phyloP scores from a whole-genome alignment of 1,140 invertebrate genomes.

The Gonatopus flavifemur region DNA sequence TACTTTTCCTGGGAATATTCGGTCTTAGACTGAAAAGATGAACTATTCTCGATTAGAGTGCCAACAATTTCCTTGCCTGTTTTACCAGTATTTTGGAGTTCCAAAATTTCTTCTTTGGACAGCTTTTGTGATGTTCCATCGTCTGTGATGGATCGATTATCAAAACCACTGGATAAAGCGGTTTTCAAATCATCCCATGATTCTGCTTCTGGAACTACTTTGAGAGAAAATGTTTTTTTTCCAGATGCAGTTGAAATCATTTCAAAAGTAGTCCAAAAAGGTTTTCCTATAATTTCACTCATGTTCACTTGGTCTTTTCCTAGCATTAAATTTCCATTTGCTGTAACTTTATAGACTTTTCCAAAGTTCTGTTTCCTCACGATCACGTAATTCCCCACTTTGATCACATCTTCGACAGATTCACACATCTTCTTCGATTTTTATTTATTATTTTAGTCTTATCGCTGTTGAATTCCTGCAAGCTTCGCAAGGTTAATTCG shows the following conservation, averaged over 20 bases:
- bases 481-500: too few relatives aligned
- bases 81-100: constrained; percentile 72
- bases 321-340: constrained; percentile 63
- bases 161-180: constrained; percentile 61
- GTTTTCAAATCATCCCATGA: constrained; percentile 47
- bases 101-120: constrained; percentile 78
- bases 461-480: too few relatives aligned
- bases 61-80: constrained; percentile 83
- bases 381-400: constrained; percentile 70
- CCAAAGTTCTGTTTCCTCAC: constrained; percentile 75
- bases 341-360: constrained; percentile 72
- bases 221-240: constrained; percentile 63
- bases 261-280: constrained; percentile 79
- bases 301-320: constrained; percentile 75
- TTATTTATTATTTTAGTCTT: too few relatives aligned
- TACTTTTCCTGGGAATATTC: constrained; percentile 94
- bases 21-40: constrained; percentile 83
- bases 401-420: constrained; percentile 48
- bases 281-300: constrained; percentile 68
- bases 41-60: constrained; percentile 85
- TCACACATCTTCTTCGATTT: constrained; percentile 10
- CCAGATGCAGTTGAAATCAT: constrained; percentile 66
- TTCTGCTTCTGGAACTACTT: constrained; percentile 53
- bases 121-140: constrained; percentile 85
- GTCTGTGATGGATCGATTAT: constrained; percentile 84